phyloP scores from a whole-genome alignment of 2,797 vertebrate genomes.

The Ctenopoma multispine region DNA sequence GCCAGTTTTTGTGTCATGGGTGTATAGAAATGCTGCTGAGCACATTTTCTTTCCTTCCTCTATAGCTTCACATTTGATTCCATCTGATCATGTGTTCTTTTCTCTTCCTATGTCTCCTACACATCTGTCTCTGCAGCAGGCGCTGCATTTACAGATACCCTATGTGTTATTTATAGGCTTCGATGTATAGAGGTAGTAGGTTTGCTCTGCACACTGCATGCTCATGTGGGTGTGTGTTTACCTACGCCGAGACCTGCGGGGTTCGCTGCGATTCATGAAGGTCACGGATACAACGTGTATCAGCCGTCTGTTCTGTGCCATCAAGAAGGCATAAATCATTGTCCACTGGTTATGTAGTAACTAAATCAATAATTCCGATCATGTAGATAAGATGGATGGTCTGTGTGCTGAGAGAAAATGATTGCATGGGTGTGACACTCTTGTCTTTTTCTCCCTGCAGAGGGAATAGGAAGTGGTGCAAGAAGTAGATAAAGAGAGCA shows the following conservation, averaged over 20 bases:
- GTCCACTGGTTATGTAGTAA: slow-evolving; percentile 55
- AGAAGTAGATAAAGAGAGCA: slow-evolving; percentile 67
- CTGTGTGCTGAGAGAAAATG: slow-evolving; percentile 39
- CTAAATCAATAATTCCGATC: slow-evolving; percentile 68
- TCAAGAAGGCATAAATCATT: slow-evolving; percentile 67
- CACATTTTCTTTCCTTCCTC: slow-evolving; percentile 46
- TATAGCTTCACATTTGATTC: slow-evolving; percentile 49
- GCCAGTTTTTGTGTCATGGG: not conserved
- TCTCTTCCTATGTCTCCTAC: slow-evolving; percentile 62
- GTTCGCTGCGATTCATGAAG: slow-evolving; percentile 64
- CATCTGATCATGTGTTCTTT: slow-evolving; percentile 40
- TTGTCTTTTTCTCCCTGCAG: slow-evolving; percentile 27
- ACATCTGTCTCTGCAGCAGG: slow-evolving; percentile 47
- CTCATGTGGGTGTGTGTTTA: slow-evolving; percentile 68
- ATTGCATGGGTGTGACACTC: slow-evolving; percentile 37
- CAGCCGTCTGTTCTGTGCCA: slow-evolving; percentile 39
- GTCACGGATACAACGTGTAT: slow-evolving; percentile 58
- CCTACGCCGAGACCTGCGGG: slow-evolving; percentile 58
- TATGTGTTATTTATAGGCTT: slow-evolving; percentile 71
- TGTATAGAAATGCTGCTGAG: slow-evolving; percentile 29
- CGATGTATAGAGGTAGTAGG: slow-evolving; percentile 66
- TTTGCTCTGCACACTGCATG: slow-evolving; percentile 53
- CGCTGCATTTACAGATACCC: slow-evolving; percentile 51
- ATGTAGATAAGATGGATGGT: slow-evolving; percentile 69
- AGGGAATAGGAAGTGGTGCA: slow-evolving; percentile 67